Percentiles rank a stretch among this genome's conserved stretches.
These are phyloP conservation scores for Anoplophora glabripennis DNA, from an alignment of 1,140 invertebrate species.

Conservation along the genomic window DNA sequence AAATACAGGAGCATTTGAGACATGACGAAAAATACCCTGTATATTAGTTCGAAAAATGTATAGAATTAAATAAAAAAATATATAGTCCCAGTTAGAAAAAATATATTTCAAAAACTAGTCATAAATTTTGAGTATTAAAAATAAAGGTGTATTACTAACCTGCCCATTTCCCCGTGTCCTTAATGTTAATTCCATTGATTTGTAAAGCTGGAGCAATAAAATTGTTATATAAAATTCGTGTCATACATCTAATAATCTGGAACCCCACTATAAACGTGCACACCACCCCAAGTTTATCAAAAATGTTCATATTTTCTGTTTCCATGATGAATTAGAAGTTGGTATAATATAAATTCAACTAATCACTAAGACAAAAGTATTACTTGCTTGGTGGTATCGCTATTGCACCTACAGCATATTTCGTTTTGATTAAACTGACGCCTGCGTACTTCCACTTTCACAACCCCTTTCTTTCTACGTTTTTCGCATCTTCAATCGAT, in stretches of 20 bases:
- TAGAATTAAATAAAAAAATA: too few relatives aligned
- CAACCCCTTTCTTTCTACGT: conserved; percentile 2
- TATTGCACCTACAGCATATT: neutral
- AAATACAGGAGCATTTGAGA: too few relatives aligned
- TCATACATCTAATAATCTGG: conserved; percentile 37
- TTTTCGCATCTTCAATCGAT: neutral
- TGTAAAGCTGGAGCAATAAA: conserved; percentile 46
- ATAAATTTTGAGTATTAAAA: too few relatives aligned
- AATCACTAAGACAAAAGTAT: neutral
- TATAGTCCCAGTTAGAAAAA: too few relatives aligned
- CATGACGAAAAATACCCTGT: too few relatives aligned
- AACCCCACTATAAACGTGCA: conserved; percentile 40
- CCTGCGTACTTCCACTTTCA: conserved; percentile 1
- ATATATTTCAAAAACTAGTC: too few relatives aligned
- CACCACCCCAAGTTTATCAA: conserved; percentile 33
- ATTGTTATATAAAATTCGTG: conserved; percentile 45
- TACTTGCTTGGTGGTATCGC: neutral
- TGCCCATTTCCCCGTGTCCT: conserved; percentile 52
- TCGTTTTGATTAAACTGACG: neutral
- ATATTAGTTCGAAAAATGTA: too few relatives aligned
- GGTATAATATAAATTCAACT: neutral
- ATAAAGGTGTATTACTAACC: conserved; percentile 43
- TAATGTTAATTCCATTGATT: conserved; percentile 48
- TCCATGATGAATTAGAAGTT: conserved; percentile 3
- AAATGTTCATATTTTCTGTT: conserved; percentile 9